Evolutionary conservation across 2,888 invertebrate genomes (phyloP).

Genomic region (Elysia crispata): DNA sequence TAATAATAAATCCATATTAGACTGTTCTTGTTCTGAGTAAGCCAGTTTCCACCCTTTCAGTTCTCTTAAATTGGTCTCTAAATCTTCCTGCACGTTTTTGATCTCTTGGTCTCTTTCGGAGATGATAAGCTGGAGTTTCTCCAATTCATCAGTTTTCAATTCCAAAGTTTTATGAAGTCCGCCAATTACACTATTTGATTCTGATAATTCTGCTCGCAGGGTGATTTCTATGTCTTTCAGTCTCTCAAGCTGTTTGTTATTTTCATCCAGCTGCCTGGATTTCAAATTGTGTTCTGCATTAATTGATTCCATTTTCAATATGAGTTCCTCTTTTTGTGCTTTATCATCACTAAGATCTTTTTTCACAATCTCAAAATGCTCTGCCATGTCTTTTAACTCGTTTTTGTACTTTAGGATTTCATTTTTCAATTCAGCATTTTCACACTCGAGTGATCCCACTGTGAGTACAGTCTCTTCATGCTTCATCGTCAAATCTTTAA

Average conservation of each 20-base stretch:
- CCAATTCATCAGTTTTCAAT: neutral
- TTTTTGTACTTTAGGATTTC: neutral
- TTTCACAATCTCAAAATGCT: constrained; percentile 1
- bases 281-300: neutral
- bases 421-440: constrained; percentile 4
- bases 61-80: constrained; percentile 7
- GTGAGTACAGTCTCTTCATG: neutral
- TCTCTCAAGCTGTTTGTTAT: constrained; percentile 12
- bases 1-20: neutral
- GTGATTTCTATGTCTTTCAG: neutral
- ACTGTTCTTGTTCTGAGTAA: constrained; percentile 6
- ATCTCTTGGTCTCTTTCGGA: neutral
- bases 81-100: neutral
- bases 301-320: constrained; percentile 1
- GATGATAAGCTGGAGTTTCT: constrained; percentile 6
- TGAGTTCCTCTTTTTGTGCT: constrained; percentile 18
- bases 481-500: neutral
- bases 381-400: constrained; percentile 22
- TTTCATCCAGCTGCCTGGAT: neutral
- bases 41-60: neutral
- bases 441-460: neutral
- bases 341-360: constrained; percentile 28
- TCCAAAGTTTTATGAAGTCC: constrained; percentile 9
- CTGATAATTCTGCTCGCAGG: neutral
- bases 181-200: constrained; percentile 5